phyloP scores from a whole-genome alignment of 1,140 invertebrate species.

The Rhynchophorus ferrugineus region DNA sequence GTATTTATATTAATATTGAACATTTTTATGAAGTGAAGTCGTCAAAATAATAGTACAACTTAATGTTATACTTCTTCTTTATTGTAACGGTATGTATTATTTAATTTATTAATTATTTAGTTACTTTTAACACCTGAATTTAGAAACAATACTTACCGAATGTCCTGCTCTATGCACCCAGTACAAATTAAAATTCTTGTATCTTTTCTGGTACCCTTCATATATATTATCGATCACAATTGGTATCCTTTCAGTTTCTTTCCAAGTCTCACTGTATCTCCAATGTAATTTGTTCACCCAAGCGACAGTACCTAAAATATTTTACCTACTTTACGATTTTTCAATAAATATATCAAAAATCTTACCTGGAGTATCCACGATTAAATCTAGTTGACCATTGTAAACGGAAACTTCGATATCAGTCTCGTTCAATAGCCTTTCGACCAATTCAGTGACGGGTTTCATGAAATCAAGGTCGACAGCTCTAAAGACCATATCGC shows the following conservation, averaged over 20 bases:
- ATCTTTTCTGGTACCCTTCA: conserved; percentile 21
- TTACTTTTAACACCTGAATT: too few relatives aligned
- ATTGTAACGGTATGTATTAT: too few relatives aligned
- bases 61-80: too few relatives aligned
- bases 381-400: conserved; percentile 62
- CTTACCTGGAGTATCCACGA: conserved; percentile 61
- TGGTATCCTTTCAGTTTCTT: conserved; percentile 1
- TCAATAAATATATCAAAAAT: not conserved
- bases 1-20: too few relatives aligned
- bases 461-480: conserved; percentile 75
- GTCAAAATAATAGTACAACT: too few relatives aligned
- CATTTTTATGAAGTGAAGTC: too few relatives aligned
- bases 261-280: conserved; percentile 35
- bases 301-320: conserved; percentile 47
- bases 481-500: conserved; percentile 52
- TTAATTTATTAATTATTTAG: too few relatives aligned
- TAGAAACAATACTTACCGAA: conserved; percentile 17
- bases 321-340: not conserved
- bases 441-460: conserved; percentile 64
- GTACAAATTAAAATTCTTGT: conserved; percentile 19
- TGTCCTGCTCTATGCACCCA: conserved; percentile 26
- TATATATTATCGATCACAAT: conserved; percentile 14
- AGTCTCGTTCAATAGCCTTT: conserved; percentile 58
- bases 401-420: conserved; percentile 59
- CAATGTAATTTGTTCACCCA: conserved; percentile 69